A percentile compares a stretch with the other conserved stretches of the same genome.
Evolutionary conservation across 2,797 vertebrate genomes (phyloP).

Genomic region (Chiloscyllium punctatum): DNA sequence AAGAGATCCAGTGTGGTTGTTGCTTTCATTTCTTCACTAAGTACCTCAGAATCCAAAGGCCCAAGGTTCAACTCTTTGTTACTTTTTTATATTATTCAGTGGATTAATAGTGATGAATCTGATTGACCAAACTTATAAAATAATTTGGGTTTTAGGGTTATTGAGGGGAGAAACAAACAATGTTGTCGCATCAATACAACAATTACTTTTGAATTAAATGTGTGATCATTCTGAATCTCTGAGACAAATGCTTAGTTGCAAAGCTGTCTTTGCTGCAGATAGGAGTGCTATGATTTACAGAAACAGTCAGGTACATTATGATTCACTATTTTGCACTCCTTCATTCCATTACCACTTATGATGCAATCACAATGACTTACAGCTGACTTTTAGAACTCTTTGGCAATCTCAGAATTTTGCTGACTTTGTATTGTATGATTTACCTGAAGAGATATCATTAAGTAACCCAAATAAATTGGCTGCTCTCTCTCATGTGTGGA

Average conservation of each 20-base stretch:
- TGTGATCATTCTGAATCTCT: neutral
- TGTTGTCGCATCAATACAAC: neutral
- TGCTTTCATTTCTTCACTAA: neutral
- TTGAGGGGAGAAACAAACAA: neutral
- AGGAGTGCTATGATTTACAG: neutral
- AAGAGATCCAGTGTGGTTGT: neutral
- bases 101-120: neutral
- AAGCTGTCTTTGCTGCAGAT: neutral
- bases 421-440: neutral
- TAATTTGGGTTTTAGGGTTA: neutral
- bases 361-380: neutral
- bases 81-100: neutral
- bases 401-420: neutral
- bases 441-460: neutral
- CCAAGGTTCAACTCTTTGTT: neutral
- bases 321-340: neutral
- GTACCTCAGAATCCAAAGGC: neutral
- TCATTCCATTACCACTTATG: neutral
- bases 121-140: neutral
- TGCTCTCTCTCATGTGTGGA: neutral
- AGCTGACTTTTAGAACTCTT: neutral
- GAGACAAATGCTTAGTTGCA: neutral
- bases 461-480: neutral
- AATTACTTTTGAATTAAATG: neutral
- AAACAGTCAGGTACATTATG: neutral